Conservation (phyloP, 2,113 vertebrate genomes). For the Cinclus mexicanus region DNA sequence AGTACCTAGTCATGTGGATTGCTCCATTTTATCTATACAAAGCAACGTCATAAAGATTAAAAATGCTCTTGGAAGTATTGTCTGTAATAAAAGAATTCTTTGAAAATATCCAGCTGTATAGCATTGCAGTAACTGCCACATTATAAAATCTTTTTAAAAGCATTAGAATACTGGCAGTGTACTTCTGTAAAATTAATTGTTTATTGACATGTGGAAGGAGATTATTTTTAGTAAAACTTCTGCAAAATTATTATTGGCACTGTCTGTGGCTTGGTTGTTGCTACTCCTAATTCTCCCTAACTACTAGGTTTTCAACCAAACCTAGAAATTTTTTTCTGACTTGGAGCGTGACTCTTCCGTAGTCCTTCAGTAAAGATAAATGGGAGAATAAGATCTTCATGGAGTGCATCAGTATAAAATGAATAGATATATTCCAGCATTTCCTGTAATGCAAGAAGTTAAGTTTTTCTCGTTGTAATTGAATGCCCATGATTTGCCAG, state of each 20-base stretch:
- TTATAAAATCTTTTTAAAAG: not conserved
- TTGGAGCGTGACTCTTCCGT: not conserved
- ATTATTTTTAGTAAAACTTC: not conserved
- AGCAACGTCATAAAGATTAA: conserved; percentile 51
- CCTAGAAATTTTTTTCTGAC: not conserved
- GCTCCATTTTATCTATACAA: conserved; percentile 59
- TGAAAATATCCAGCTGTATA: conserved; percentile 39
- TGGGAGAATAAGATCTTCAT: not conserved
- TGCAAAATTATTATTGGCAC: not conserved
- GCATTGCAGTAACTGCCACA: not conserved
- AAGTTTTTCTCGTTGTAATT: not conserved
- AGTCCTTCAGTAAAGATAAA: not conserved
- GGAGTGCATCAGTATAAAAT: not conserved
- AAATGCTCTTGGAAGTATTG: conserved; percentile 43
- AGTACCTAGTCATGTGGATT: conserved; percentile 28
- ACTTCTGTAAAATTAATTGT: conserved; percentile 15
- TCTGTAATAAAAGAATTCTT: conserved; percentile 27
- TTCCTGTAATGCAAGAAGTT: not conserved
- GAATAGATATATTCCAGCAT: not conserved
- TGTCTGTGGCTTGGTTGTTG: not conserved
- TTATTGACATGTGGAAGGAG: conserved; percentile 22
- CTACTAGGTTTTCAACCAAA: not conserved
- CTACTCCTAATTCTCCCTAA: not conserved
- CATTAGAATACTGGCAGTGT: not conserved
- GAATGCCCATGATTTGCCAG: not conserved